A percentile compares a stretch with the other conserved stretches of the same genome.
These are phyloP conservation scores for Verasper variegatus DNA, from an alignment of 2,113 vertebrate species.

Conservation along the genomic window DNA sequence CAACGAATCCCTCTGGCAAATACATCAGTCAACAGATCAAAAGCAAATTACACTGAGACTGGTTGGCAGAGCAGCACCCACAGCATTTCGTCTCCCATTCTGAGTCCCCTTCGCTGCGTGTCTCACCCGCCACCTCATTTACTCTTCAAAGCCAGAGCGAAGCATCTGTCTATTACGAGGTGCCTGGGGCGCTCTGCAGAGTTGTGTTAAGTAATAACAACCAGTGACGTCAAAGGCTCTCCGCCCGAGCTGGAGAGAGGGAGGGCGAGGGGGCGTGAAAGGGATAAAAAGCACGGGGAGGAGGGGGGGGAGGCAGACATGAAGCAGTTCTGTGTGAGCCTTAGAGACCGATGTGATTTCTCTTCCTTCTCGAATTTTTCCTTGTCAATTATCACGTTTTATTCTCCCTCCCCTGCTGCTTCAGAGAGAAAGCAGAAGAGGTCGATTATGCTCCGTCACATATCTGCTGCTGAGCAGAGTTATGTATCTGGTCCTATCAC, in stretches of 20 bases:
- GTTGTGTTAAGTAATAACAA: slow-evolving; percentile 81
- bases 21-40: slow-evolving; percentile 1
- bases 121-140: slow-evolving; percentile 61
- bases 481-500: slow-evolving; percentile 27
- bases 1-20: neutral
- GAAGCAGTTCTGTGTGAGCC: slow-evolving; percentile 51
- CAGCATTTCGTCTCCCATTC: slow-evolving; percentile 36
- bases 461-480: slow-evolving; percentile 16
- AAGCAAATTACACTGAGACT: slow-evolving; percentile 8
- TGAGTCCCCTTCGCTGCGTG: slow-evolving; percentile 29
- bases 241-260: slow-evolving; percentile 59
- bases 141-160: slow-evolving; percentile 73
- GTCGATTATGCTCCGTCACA: slow-evolving; percentile 51
- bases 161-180: slow-evolving; percentile 78
- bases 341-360: slow-evolving; percentile 5
- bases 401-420: neutral
- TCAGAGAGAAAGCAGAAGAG: slow-evolving; percentile 41
- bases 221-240: slow-evolving; percentile 80
- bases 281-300: slow-evolving; percentile 30
- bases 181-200: slow-evolving; percentile 72
- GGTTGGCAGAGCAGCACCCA: neutral
- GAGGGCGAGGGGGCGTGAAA: slow-evolving; percentile 43
- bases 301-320: slow-evolving; percentile 49
- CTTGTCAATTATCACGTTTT: neutral
- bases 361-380: slow-evolving; percentile 3